Evolutionary conservation across 2,797 vertebrate species (phyloP), one percentile per base, ranked within the genome.

Genomic region (Myotis planiceps): DNA sequence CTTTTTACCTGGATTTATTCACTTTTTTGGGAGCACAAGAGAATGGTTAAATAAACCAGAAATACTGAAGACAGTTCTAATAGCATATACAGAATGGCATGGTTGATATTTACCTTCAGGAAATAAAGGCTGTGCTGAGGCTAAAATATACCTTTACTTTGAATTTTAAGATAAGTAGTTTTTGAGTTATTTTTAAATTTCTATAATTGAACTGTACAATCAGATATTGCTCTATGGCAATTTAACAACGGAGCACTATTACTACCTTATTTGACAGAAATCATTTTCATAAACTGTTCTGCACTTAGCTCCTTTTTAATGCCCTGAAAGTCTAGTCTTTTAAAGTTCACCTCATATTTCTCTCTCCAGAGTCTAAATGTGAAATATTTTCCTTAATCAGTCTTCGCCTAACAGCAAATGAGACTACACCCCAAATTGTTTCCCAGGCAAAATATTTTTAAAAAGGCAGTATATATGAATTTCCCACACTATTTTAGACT

Each of bases 401-500:
- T 86, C 55, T 95, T 83, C 12, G 66, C 6, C 25, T 69, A 90
- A 53, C 3, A 84, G 18, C 34, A 88, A 90, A 72, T 53, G 29
- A 51, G 18, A 75, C 3, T 47, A 60, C 12, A 58, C 94, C 39
- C 63, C 47, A 47, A 29, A 53, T 42, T 83, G 76, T 81, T 92
- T 87, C 72, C 79, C 19, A 80, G 76, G 83, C 58, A 92, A 88
- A 82, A 58, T 90, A 92, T 90, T 93, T 94, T 85, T 9, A 87
- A 86, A 91, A 91, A 90, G 37, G 65, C 37, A 91, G 18, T 39
- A 75, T 53, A 23, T 27, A 49, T 66, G 12, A 69, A 74, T 96
- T 82, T 86, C 63, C 14, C 74, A 88, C 3, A 76, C 34, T 82
- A 23, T 89, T 87, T 96, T 51, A 81, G 68, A 49, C 87, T 89